A percentile compares a stretch with the other conserved stretches of the same genome.
These are phyloP conservation scores for Acestrorhynchus altus DNA, from an alignment of 2,797 vertebrate genomes.

Conservation along the genomic window DNA sequence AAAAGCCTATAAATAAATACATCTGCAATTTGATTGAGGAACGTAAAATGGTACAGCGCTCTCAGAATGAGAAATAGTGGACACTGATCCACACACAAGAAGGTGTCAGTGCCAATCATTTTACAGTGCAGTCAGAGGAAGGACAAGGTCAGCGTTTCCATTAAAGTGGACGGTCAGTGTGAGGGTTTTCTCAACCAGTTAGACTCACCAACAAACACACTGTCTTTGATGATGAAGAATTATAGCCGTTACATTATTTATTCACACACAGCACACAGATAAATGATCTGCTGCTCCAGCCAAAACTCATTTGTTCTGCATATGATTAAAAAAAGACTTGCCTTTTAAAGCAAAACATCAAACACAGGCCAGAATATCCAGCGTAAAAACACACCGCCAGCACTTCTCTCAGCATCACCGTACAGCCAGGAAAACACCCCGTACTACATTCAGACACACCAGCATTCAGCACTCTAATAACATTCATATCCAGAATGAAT, in stretches of 20 bases:
- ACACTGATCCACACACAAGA: too few species aligned
- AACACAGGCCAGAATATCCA: background rate
- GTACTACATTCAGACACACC: background rate
- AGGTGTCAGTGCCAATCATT: too few species aligned
- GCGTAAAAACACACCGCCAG: background rate
- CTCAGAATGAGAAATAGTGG: too few species aligned
- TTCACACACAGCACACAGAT: background rate
- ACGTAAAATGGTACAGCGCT: too few species aligned
- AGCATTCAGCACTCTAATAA: too few species aligned
- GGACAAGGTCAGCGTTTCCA: background rate
- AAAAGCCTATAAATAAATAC: too few species aligned
- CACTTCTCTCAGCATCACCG: background rate
- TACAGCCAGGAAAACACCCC: background rate
- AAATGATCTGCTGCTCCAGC: slow-evolving; percentile 1
- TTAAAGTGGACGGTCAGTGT: background rate
- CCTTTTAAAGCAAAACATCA: background rate
- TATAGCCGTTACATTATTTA: background rate
- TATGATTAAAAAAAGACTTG: background rate
- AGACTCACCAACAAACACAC: background rate
- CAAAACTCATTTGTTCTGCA: slow-evolving; percentile 11
- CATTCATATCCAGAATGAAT: too few species aligned
- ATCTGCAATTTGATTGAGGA: too few species aligned
- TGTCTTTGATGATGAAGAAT: background rate
- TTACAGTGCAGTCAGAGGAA: too few species aligned
- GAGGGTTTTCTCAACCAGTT: background rate